Evolutionary conservation across 2,797 vertebrate genomes (phyloP), one percentile per base, ranked within the genome.

Genomic region (Sciurus carolinensis): DNA sequence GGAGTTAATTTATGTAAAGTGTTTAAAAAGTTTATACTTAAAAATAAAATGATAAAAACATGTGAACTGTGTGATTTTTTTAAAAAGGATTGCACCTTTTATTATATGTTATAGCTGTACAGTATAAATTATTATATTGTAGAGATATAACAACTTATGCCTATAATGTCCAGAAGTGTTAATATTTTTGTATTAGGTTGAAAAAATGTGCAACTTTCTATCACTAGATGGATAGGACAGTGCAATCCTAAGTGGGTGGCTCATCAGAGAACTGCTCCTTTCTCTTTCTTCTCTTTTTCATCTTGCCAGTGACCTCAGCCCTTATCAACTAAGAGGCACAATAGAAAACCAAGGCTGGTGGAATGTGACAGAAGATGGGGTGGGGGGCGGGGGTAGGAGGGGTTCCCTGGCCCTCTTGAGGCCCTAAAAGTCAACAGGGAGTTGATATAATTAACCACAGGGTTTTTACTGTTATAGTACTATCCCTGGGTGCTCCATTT

Each of bases 1-100:
- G 99, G 99, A 99, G 99, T 99, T 99, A 99, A 99, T 99, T 99
- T 99, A 99, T 99, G 99, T 99, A 99, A 99, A 99, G 99, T 99
- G 99, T 99, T 99, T 99, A 99, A 99, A 99, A 99, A 98, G 98
- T 99, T 99, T 99, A 99, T 99, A 99, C 98, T 99, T 99, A 99
- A 99, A 98, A 99, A 99, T 99, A 99, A 99, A 99, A 99, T 90
- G 97, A 99, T 99, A 99, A 99, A 99, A 99, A 99, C 98, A 98
- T 98, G 98, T 99, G 98, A 98, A 98, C 98, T 97, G 98, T 99
- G 98, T 99, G 98, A 98, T 98, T 99, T 99, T 98, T 99, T 99
- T 98, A 98, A 98, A 98, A 98, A 98, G 98, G 98, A 99, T 98
- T 99, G 98, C 98, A 99, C 98, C 98, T 99, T 98, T 99, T 98